Base-by-base conservation (phyloP, 1,140 invertebrate genomes). In the Drosophila repleta region DNA sequence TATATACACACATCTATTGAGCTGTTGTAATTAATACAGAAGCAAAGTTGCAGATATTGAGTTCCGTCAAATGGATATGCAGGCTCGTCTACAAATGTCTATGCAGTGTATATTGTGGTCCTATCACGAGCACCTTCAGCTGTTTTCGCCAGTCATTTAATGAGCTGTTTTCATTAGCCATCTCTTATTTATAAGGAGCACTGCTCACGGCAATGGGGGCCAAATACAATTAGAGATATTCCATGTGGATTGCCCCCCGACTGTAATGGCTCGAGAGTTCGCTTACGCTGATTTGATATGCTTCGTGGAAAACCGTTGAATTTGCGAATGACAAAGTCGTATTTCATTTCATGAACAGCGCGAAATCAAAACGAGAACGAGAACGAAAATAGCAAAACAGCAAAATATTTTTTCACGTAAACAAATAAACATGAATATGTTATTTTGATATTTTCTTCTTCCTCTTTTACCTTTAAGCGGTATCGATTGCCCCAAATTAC, bases 81-180 rank as follows among this genome's bases (percentile, higher is more conserved):
- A 51, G n/a, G 24, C 7, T 8, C 11, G 24, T 61, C 13, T 39
- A 29, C 11, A 26, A 35, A 46, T 17, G 21, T n/a, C 10, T 53
- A 4, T 17, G 11, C 39, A 21, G 32, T 17, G 32, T 57, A 18
- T 37, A 18, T 32, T 29, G 68, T 32, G 56, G 43, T 49, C 46
- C 35, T 57, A 68, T 69, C 6, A 0, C 24, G 45, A 51, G 68
- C 79, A 48, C 60, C 63, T 72, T 72, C 49, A 43, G 62, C 69
- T 71, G 68, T 79, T 82, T 75, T 57, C 52, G 78, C 29, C 63
- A 76, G 80, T 83, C 81, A 80, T 80, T 76, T 80, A 85, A 85
- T 80, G 81, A 80, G 81, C 70, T 70, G 45, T 74, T 62, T 64
- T 75, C 71, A 71, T 56, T 70, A 63, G 46, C 66, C 37, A 43